A percentile compares a stretch with the other conserved stretches of the same genome.
phyloP scores from a whole-genome alignment of 92 coral and sea anemone species.

The Meandrina meandrites region DNA sequence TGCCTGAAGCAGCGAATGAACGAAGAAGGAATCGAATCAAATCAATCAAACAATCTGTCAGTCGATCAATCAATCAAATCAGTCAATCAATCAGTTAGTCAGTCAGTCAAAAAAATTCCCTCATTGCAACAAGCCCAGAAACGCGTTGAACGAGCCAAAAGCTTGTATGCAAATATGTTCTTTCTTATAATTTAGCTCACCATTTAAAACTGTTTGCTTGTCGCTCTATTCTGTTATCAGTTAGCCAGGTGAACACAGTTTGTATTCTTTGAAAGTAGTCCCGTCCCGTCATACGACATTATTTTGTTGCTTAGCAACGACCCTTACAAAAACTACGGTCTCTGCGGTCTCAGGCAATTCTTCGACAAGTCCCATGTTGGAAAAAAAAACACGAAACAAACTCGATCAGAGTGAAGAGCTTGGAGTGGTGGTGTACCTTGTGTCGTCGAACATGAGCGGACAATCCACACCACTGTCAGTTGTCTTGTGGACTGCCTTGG shows the following conservation, averaged over 20 bases:
- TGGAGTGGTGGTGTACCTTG: conserved; percentile 58
- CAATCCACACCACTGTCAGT: conserved; percentile 88
- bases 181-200: background rate
- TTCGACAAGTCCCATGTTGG: background rate
- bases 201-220: background rate
- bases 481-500: conserved; percentile 69
- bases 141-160: background rate
- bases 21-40: no score
- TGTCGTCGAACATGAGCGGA: conserved; percentile 95
- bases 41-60: background rate
- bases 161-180: no score
- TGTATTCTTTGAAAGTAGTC: no score
- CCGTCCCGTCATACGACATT: no score
- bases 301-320: no score
- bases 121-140: background rate
- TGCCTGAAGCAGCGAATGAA: no score
- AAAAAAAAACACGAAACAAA: background rate
- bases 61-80: background rate
- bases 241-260: no score
- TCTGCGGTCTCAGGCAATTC: background rate
- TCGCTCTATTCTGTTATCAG: background rate
- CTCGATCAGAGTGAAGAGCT: background rate
- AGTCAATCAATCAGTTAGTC: background rate
- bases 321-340: background rate
- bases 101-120: background rate